A percentile compares a stretch with the other conserved stretches of the same genome.
Conservation (phyloP, 2,888 invertebrate species). For the Drosophila anomelani region DNA sequence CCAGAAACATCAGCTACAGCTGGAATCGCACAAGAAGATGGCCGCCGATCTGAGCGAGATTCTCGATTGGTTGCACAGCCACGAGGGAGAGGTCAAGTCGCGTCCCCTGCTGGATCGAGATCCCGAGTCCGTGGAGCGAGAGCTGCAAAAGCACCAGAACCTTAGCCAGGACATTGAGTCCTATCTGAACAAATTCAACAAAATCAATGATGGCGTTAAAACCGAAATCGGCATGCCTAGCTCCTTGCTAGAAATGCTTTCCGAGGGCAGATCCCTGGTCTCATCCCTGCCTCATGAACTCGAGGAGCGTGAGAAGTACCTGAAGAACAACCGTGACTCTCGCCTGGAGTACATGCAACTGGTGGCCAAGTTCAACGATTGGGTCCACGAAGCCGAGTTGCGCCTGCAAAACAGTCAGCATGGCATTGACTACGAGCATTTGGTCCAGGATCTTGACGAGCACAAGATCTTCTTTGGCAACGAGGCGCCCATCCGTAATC, state of each 20-base stretch:
- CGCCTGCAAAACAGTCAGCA: slow-evolving; percentile 91
- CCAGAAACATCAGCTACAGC: slow-evolving; percentile 94
- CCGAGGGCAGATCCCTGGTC: slow-evolving; percentile 92
- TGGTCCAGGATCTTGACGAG: slow-evolving; percentile 92
- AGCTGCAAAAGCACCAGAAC: slow-evolving; percentile 90
- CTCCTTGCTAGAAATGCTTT: slow-evolving; percentile 92
- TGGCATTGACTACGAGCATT: slow-evolving; percentile 95
- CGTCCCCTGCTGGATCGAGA: slow-evolving; percentile 92
- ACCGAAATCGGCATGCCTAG: slow-evolving; percentile 92
- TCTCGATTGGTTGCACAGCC: slow-evolving; percentile 92
- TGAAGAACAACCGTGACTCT: slow-evolving; percentile 91
- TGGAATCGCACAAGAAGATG: slow-evolving; percentile 94
- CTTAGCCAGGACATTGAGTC: slow-evolving; percentile 89
- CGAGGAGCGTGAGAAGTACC: slow-evolving; percentile 91
- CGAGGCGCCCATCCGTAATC: slow-evolving; percentile 90
- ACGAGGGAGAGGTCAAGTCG: slow-evolving; percentile 92
- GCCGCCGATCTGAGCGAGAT: slow-evolving; percentile 93
- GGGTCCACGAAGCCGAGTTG: slow-evolving; percentile 93
- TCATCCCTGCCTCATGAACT: slow-evolving; percentile 92
- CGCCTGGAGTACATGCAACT: slow-evolving; percentile 91
- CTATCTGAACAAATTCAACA: slow-evolving; percentile 89
- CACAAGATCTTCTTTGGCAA: slow-evolving; percentile 94
- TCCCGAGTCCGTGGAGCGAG: slow-evolving; percentile 91
- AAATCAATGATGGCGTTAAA: slow-evolving; percentile 89
- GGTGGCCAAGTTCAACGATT: slow-evolving; percentile 91